Evolutionary conservation across 2,113 vertebrate species (phyloP).

Genomic region (Petrocephalus zakoni): DNA sequence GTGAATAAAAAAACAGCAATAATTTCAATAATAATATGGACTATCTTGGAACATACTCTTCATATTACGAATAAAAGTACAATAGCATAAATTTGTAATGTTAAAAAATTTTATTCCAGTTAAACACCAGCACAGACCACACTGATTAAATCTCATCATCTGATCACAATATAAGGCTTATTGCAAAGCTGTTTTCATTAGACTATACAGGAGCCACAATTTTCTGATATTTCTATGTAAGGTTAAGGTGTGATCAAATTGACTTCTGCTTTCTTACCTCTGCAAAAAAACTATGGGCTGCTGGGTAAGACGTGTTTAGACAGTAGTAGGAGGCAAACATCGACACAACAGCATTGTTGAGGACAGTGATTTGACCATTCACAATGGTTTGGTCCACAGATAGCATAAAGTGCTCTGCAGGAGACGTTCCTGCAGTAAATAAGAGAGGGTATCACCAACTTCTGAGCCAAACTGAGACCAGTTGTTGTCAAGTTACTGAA

Average conservation of each 20-base stretch:
- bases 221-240: too few relatives aligned
- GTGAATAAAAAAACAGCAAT: too few relatives aligned
- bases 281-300: neutral
- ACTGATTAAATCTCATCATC: too few relatives aligned
- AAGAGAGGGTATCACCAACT: too few relatives aligned
- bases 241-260: neutral
- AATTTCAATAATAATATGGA: neutral
- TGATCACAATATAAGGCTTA: too few relatives aligned
- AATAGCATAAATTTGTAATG: too few relatives aligned
- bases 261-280: neutral
- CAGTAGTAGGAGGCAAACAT: neutral
- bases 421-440: too few relatives aligned
- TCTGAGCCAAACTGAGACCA: neutral
- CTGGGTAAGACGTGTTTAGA: neutral
- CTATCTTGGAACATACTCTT: neutral
- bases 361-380: too few relatives aligned
- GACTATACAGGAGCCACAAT: neutral
- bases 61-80: neutral
- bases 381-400: too few relatives aligned
- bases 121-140: neutral
- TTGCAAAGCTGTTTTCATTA: neutral
- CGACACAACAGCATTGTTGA: neutral
- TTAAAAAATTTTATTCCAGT: neutral
- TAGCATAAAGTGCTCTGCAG: too few relatives aligned
- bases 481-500: neutral